These are phyloP conservation scores for Malachius bipustulatus DNA, from an alignment of 2,888 invertebrate genomes.

Conservation along the genomic window DNA sequence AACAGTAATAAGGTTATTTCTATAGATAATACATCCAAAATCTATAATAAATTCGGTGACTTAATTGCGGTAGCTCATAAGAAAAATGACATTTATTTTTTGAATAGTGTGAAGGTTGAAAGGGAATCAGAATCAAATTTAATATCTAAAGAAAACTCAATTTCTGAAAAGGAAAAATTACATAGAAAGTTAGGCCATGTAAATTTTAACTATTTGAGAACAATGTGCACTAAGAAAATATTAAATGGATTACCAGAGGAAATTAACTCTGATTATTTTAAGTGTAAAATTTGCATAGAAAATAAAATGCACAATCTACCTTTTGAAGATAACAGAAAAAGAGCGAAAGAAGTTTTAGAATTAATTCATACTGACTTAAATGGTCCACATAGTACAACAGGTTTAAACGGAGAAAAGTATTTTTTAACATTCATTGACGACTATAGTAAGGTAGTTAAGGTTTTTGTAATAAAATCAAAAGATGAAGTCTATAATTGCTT, in stretches of 20 bases:
- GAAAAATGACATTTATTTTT: conserved; percentile 3
- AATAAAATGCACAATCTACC: conserved; percentile 23
- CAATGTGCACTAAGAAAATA: conserved; percentile 16
- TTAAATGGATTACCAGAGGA: conserved; percentile 17
- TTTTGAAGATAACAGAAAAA: conserved; percentile 19
- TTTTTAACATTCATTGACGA: conserved; percentile 18
- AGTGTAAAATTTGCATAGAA: conserved; percentile 20
- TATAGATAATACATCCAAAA: conserved; percentile 13
- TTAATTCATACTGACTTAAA: conserved; percentile 21
- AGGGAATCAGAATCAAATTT: too few relatives aligned
- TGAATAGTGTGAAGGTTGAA: background rate
- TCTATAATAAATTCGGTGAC: conserved; percentile 13
- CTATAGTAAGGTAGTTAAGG: conserved; percentile 16
- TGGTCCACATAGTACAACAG: conserved; percentile 15
- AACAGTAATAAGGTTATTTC: conserved; percentile 17
- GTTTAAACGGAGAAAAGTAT: conserved; percentile 18
- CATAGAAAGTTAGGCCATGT: conserved; percentile 20
- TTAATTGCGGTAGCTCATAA: conserved; percentile 15
- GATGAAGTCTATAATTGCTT: conserved; percentile 16
- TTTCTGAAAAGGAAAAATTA: conserved; percentile 20
- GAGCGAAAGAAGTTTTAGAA: conserved; percentile 18
- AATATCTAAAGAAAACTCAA: too few relatives aligned
- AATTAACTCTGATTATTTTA: conserved; percentile 17
- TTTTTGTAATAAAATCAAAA: conserved; percentile 17
- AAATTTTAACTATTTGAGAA: conserved; percentile 20